Evolutionary conservation across 1,140 invertebrate genomes (phyloP).

Genomic region (Lasioglossum albipes): DNA sequence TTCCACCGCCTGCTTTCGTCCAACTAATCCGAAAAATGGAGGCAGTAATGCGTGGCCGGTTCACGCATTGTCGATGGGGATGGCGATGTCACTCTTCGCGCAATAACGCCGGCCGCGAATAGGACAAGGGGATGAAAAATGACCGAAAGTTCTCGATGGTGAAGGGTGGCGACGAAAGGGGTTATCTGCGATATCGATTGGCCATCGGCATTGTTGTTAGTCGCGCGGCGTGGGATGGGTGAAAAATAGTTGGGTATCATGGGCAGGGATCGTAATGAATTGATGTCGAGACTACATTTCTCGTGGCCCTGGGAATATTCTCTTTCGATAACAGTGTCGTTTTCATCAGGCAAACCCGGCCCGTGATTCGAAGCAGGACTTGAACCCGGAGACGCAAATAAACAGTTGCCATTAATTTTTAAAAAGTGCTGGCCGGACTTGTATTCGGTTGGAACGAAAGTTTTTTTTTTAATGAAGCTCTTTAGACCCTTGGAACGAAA

Average conservation of each 20-base stretch:
- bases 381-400: no score
- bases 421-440: no score
- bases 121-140: conserved; percentile 66
- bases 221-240: conserved; percentile 39
- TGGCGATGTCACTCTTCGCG: conserved; percentile 54
- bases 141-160: conserved; percentile 57
- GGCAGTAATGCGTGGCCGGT: conserved; percentile 54
- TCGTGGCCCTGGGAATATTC: conserved; percentile 63
- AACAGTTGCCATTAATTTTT: not conserved
- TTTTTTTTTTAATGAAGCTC: no score
- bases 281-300: conserved; percentile 67
- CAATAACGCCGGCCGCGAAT: conserved; percentile 59
- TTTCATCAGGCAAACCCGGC: not conserved
- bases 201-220: conserved; percentile 67
- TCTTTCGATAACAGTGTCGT: not conserved
- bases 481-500: no score
- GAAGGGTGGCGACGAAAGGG: conserved; percentile 33
- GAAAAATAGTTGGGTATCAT: conserved; percentile 70
- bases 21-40: conserved; percentile 58
- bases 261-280: conserved; percentile 67
- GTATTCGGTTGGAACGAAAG: no score
- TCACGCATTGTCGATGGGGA: conserved; percentile 40
- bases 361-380: no score
- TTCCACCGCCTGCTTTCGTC: conserved; percentile 22
- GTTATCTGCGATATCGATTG: conserved; percentile 60